Base-by-base conservation (phyloP, 1,140 invertebrate genomes). In the Microplitis mediator region DNA sequence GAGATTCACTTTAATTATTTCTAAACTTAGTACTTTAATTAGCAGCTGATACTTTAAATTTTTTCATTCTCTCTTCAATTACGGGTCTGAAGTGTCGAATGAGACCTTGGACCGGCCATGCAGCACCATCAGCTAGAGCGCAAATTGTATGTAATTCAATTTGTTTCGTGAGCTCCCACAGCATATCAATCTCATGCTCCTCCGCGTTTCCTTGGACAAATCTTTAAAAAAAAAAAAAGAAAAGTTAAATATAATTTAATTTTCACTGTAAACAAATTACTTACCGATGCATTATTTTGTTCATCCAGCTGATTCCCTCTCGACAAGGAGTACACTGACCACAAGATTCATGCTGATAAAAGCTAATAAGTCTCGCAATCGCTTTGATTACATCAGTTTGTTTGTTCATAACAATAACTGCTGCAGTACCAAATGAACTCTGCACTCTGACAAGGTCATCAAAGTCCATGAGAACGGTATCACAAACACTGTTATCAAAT, bases 291-390 rank as follows among this genome's bases (percentile, higher is more conserved):
- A 99, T 97, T 78, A 99, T 97, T 89, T 99, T 99, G 83, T 96
- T 95, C 96, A 99, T 98, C 98, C 98, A 99, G 60, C 91, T 92
- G 74, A 97, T 95, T 23, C 97, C 97, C 89, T 99, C 98, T 61
- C 98, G 90, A 86, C 98, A 99, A 9, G 98, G 98, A 70, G 98
- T 99, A 84, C 98, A 99, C 88, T 99, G 98, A 13, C 98, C 98
- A 88, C 98, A 99, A n/a, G 96, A 98, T 88, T 99, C 98, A 84
- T 99, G 98, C 84, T 99, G 99, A 86, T 99, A 99, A 88, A 99
- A 99, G 82, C 96, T 93, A 77, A 97, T 96, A 32, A 99, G 91
- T 54, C 98, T 91, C 23, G 96, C 93, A 82, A 99, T 99, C 3
- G 98, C 98, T 84, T 96, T 96, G 68, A 99, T 95, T 71, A 99